Evolutionary conservation across 2,113 vertebrate species (phyloP).

Genomic region (Pitta sordida): DNA sequence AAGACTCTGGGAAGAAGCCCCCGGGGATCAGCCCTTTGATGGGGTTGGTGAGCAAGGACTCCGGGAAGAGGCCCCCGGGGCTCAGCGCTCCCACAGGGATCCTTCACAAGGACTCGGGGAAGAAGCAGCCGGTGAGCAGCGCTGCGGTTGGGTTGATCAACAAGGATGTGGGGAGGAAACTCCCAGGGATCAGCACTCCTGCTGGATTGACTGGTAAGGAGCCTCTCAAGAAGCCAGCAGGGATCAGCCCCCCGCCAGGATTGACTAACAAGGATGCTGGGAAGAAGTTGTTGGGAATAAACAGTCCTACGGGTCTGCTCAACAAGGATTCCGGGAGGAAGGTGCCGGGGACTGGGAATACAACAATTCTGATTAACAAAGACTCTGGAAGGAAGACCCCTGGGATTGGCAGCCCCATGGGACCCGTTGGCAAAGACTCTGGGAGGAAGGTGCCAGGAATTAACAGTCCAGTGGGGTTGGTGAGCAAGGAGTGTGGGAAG

Average conservation of each 20-base stretch:
- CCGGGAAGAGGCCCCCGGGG: constrained; percentile 65
- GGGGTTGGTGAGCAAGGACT: constrained; percentile 74
- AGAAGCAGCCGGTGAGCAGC: constrained; percentile 68
- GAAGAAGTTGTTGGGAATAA: constrained; percentile 67
- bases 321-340: constrained; percentile 69
- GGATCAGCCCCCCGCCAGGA: constrained; percentile 55
- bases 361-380: constrained; percentile 56
- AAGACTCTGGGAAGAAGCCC: constrained; percentile 72
- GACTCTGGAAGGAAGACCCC: constrained; percentile 71
- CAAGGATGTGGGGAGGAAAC: constrained; percentile 73
- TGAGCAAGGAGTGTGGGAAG: constrained; percentile 75
- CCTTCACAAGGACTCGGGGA: constrained; percentile 69
- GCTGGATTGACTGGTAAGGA: constrained; percentile 69
- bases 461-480: constrained; percentile 54
- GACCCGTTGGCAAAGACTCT: constrained; percentile 70
- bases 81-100: constrained; percentile 57
- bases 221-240: constrained; percentile 62
- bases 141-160: constrained; percentile 64
- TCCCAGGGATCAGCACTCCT: constrained; percentile 44
- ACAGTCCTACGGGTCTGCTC: constrained; percentile 42
- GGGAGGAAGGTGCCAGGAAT: constrained; percentile 69
- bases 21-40: constrained; percentile 59
- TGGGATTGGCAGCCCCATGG: constrained; percentile 55
- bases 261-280: constrained; percentile 73
- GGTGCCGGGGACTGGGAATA: constrained; percentile 38